Base-by-base conservation (phyloP, 2,888 invertebrate genomes). In the Nomada goodeniana region DNA sequence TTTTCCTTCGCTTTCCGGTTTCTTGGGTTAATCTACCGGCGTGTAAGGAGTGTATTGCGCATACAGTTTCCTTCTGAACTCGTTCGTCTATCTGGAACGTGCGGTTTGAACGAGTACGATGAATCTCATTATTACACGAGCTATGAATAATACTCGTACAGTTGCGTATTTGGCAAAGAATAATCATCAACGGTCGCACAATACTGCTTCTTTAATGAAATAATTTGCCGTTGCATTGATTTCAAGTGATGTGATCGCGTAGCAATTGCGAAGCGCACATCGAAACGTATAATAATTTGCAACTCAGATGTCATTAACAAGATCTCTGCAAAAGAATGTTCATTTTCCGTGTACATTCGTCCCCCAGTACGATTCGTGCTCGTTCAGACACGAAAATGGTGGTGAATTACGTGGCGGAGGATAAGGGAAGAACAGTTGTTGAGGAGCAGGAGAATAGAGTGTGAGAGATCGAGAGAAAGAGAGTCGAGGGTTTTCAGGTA, bases 401-500 rank as follows among this genome's bases (percentile, higher is more conserved):
- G 76, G 67, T 65, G 83, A 50, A 63, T 65, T 70, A 63, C 18
- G 60, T 52, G 75, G 67, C 57, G 59, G 64, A 74, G 70, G 72
- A 65, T 68, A 78, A 26, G 60, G 63, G 76, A 57, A 65, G 42
- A 53, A 26, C 69, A 42, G 52, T 47, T 23, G 60, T 69, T 76
- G 75, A 42, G 63, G 75, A 67, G 71, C 15, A 44, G 75, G 26
- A 71, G 44, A 55, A 50, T 42, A 53, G 59, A 57, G 72, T 74
- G 61, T 75, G 77, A 73, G 83, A 86, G 85, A 87, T 80, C 87
- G 84, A 91, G 90, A 91, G 90, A 91, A 88, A 92, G 92, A 92
- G 80, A 92, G 91, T 92, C 87, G 90, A 92, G 93, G 93, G 89
- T 91, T 93, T 93, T 93, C 93, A 93, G 93, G 93, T 93, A 88